A percentile compares a stretch with the other conserved stretches of the same genome.
Conservation (phyloP, 1,140 invertebrate genomes). For the Penaeus vannamei region DNA sequence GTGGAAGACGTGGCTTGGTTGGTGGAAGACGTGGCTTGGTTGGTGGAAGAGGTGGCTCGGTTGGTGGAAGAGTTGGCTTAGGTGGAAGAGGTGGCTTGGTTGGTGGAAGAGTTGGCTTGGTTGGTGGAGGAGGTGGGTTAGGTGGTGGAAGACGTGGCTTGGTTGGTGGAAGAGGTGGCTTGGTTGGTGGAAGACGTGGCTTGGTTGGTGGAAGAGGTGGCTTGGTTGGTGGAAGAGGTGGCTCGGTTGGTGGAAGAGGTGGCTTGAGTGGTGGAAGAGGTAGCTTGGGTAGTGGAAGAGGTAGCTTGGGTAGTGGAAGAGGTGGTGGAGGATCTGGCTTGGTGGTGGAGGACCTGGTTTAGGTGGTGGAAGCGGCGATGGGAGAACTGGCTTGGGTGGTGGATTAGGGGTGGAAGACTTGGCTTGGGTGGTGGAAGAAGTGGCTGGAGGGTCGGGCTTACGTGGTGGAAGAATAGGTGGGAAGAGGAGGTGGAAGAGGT, state of each 20-base stretch:
- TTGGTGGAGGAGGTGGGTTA: too few relatives aligned
- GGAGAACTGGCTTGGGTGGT: not conserved
- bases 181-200: not conserved
- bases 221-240: not conserved
- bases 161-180: not conserved
- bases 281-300: too few relatives aligned
- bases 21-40: not conserved
- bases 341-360: not conserved
- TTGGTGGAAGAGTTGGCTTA: not conserved
- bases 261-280: too few relatives aligned
- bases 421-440: too few relatives aligned
- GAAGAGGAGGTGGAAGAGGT: too few relatives aligned
- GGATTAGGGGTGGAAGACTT: too few relatives aligned
- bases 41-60: not conserved
- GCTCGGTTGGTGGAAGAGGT: not conserved
- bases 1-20: not conserved
- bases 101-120: not conserved
- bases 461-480: too few relatives aligned
- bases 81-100: not conserved
- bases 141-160: too few relatives aligned
- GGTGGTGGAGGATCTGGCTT: too few relatives aligned
- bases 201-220: not conserved
- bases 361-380: not conserved
- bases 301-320: too few relatives aligned
- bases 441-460: too few relatives aligned